Evolutionary conservation across 2,888 invertebrate genomes (phyloP).

Genomic region (Tanytarsus gracilentus): DNA sequence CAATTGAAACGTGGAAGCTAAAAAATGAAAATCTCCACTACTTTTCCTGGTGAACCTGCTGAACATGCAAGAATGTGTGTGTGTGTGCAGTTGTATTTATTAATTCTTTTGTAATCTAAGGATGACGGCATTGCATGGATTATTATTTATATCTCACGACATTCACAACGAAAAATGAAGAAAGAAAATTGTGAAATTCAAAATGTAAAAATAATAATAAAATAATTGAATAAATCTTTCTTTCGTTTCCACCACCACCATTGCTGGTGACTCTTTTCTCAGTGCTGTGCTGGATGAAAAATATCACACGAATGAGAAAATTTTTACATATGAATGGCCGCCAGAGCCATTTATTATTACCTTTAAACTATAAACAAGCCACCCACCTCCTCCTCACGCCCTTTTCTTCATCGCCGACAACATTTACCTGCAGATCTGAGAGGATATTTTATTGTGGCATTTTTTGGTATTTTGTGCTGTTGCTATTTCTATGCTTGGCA

Average conservation of each 20-base stretch:
- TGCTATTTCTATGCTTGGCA: not conserved
- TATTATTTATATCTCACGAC: not conserved
- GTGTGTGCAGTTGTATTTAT: too few relatives aligned
- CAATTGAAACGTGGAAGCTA: too few relatives aligned
- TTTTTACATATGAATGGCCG: slow-evolving; percentile 23
- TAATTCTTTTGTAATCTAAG: too few relatives aligned
- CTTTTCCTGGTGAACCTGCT: too few relatives aligned
- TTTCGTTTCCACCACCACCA: not conserved
- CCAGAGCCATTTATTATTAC: slow-evolving; percentile 15
- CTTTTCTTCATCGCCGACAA: not conserved
- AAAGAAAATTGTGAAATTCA: not conserved
- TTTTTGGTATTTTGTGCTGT: slow-evolving; percentile 1
- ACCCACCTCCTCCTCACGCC: not conserved
- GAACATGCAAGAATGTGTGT: too few relatives aligned
- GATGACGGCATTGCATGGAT: too few relatives aligned
- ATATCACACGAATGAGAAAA: slow-evolving; percentile 18
- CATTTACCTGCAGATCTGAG: not conserved
- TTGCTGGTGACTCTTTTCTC: not conserved
- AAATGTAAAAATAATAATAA: slow-evolving; percentile 4
- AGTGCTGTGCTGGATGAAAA: not conserved
- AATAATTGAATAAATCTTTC: slow-evolving; percentile 27
- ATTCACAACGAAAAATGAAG: not conserved
- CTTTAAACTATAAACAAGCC: not conserved
- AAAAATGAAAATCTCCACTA: too few relatives aligned
- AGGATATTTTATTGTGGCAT: slow-evolving; percentile 19